Conservation (phyloP, 2,113 vertebrate species). For the Jaculus jaculus region DNA sequence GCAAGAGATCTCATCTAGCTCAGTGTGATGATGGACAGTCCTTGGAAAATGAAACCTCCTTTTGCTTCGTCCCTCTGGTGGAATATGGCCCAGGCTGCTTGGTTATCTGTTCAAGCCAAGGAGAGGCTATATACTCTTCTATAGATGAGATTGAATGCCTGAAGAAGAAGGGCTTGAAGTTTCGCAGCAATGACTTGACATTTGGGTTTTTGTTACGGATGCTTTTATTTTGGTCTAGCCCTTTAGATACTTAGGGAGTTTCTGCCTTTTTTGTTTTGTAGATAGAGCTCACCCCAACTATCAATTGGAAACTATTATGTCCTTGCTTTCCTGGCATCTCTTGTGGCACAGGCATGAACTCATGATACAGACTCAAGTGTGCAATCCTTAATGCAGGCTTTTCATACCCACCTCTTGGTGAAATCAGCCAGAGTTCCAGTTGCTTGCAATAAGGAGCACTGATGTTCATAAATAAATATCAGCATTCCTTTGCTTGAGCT, state of each 20-base stretch:
- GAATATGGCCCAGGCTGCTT: neutral
- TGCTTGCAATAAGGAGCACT: neutral
- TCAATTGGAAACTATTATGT: neutral
- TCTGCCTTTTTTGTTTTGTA: neutral
- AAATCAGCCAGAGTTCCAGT: constrained; percentile 32
- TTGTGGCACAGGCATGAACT: neutral
- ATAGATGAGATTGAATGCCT: neutral
- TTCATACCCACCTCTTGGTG: neutral
- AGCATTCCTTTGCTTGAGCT: constrained; percentile 52
- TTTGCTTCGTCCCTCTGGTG: neutral
- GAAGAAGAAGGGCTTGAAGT: neutral
- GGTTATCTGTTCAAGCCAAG: neutral
- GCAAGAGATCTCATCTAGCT: neutral
- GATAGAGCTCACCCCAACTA: neutral
- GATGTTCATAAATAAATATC: constrained; percentile 76
- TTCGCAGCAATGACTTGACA: neutral
- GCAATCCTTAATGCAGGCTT: neutral
- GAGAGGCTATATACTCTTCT: neutral
- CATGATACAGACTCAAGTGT: too few relatives aligned
- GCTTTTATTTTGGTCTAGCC: neutral
- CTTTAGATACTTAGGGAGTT: neutral
- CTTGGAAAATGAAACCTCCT: neutral
- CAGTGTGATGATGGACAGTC: neutral
- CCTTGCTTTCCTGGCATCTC: neutral
- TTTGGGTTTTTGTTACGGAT: neutral